A percentile compares a stretch with the other conserved stretches of the same genome.
These are phyloP conservation scores for Lasioglossum figueresi DNA, from an alignment of 2,888 invertebrate species.

Conservation along the genomic window DNA sequence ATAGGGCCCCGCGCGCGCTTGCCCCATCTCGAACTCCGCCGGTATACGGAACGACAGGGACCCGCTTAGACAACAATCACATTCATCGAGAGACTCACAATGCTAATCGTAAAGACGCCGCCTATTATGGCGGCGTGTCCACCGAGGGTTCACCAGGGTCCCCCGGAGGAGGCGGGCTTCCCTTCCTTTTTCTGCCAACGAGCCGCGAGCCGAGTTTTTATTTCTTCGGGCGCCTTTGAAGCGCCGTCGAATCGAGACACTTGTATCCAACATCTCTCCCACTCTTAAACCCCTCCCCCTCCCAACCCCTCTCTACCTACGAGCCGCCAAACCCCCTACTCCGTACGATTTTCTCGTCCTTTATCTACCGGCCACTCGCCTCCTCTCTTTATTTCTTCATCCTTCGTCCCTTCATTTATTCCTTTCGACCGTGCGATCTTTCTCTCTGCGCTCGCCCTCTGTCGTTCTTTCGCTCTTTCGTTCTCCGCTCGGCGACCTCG, in stretches of 20 bases:
- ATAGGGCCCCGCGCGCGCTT: slow-evolving; percentile 53
- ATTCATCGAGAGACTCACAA: slow-evolving; percentile 82
- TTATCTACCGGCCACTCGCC: slow-evolving; percentile 33
- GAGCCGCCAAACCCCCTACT: not conserved
- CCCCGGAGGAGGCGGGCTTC: slow-evolving; percentile 69
- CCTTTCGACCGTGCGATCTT: slow-evolving; percentile 42
- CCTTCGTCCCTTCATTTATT: slow-evolving; percentile 50
- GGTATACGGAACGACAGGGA: slow-evolving; percentile 73
- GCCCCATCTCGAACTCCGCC: slow-evolving; percentile 59
- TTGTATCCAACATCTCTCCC: slow-evolving; percentile 52
- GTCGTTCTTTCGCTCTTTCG: not conserved
- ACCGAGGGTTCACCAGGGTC: slow-evolving; percentile 60
- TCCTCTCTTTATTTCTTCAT: slow-evolving; percentile 43
- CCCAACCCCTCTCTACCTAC: not conserved
- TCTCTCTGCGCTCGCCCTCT: not conserved
- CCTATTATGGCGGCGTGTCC: slow-evolving; percentile 80
- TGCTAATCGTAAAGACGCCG: slow-evolving; percentile 84
- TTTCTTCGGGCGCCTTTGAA: slow-evolving; percentile 71
- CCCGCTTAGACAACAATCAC: slow-evolving; percentile 82
- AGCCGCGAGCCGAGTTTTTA: slow-evolving; percentile 63
- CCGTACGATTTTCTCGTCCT: slow-evolving; percentile 39
- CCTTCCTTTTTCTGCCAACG: slow-evolving; percentile 71
- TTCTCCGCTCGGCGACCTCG: not conserved
- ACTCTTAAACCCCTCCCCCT: not conserved
- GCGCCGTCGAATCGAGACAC: slow-evolving; percentile 73